These are phyloP conservation scores for Drosophila infuscata DNA, from an alignment of 2,888 invertebrate genomes.

Conservation along the genomic window DNA sequence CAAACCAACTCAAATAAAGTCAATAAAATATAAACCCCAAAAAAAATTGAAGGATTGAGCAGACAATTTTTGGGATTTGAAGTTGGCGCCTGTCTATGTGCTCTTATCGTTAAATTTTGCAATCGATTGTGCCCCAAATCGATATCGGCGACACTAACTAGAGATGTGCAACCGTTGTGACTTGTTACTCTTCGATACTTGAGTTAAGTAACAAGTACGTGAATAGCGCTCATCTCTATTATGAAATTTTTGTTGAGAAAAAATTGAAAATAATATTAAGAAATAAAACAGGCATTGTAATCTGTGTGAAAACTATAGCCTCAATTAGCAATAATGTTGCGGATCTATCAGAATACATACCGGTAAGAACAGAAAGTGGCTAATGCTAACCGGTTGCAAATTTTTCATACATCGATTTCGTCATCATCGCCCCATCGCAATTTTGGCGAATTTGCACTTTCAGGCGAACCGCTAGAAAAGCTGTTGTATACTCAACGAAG, in stretches of 20 bases:
- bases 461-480: conserved; percentile 73
- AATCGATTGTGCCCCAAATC: conserved; percentile 21
- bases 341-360: conserved; percentile 69
- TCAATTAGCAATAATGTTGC: conserved; percentile 68
- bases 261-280: conserved; percentile 45
- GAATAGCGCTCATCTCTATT: conserved; percentile 51
- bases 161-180: conserved; percentile 19
- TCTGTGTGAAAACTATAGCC: conserved; percentile 51
- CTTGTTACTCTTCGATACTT: conserved; percentile 29
- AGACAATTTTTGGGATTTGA: background rate
- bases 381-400: conserved; percentile 14
- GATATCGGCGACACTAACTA: conserved; percentile 10
- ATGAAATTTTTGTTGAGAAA: conserved; percentile 55
- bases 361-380: conserved; percentile 59
- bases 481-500: conserved; percentile 80
- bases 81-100: conserved; percentile 1
- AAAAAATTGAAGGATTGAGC: background rate
- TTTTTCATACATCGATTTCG: conserved; percentile 65
- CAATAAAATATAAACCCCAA: conserved; percentile 49
- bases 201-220: conserved; percentile 50
- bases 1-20: conserved; percentile 57
- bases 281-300: conserved; percentile 41
- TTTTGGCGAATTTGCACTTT: conserved; percentile 30
- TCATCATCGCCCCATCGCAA: conserved; percentile 65
- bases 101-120: background rate